phyloP scores from a whole-genome alignment of 2,797 vertebrate genomes.

The Xenopus petersii region DNA sequence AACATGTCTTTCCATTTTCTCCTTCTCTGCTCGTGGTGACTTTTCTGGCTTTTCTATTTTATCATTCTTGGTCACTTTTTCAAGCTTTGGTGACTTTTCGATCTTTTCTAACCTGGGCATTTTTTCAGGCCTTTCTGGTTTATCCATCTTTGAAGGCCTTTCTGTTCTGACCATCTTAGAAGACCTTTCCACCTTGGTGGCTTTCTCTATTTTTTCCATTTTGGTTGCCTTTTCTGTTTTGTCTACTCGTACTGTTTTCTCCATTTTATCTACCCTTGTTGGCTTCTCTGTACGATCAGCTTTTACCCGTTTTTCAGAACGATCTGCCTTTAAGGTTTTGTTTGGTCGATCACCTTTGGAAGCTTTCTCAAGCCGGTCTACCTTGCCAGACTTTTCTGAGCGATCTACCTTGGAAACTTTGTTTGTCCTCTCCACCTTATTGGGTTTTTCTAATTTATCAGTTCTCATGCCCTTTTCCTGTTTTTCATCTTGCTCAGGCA shows the following conservation, averaged over 20 bases:
- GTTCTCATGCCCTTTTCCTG: conserved; percentile 15
- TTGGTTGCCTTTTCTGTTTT: conserved; percentile 59
- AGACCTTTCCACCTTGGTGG: conserved; percentile 49
- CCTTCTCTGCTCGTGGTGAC: conserved; percentile 15
- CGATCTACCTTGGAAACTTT: conserved; percentile 54
- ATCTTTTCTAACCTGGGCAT: conserved; percentile 50
- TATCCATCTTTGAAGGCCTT: conserved; percentile 46
- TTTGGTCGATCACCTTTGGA: conserved; percentile 55
- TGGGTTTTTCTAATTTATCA: conserved; percentile 63
- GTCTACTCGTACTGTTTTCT: conserved; percentile 65
- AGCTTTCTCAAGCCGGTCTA: conserved; percentile 27
- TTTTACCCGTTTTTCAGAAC: conserved; percentile 55
- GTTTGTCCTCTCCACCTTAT: conserved; percentile 55
- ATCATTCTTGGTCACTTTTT: conserved; percentile 59
- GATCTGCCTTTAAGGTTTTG: conserved; percentile 51
- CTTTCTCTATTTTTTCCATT: conserved; percentile 49
- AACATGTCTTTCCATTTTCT: conserved; percentile 30
- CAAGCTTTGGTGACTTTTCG: conserved; percentile 63
- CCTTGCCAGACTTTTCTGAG: conserved; percentile 42
- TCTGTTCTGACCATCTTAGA: conserved; percentile 45
- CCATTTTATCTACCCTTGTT: conserved; percentile 43
- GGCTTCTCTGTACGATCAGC: conserved; percentile 50
- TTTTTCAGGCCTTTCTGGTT: conserved; percentile 49
- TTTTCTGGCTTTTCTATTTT: conserved; percentile 26
- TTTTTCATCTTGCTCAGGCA: conserved; percentile 59